These are phyloP conservation scores for Lepidotrigona ventralis DNA, from an alignment of 1,140 invertebrate genomes.

Conservation along the genomic window DNA sequence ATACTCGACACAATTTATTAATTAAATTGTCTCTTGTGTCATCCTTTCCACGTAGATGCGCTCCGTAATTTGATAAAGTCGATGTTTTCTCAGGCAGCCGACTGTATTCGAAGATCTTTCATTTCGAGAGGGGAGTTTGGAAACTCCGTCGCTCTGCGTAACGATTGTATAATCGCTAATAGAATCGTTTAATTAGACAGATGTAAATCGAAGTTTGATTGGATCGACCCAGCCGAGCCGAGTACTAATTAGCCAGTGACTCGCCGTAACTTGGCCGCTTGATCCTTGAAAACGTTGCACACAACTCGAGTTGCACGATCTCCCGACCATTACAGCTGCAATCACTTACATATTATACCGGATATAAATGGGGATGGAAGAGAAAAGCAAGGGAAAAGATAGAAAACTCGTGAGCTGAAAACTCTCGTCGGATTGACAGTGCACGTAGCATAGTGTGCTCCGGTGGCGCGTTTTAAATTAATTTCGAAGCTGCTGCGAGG, in stretches of 20 bases:
- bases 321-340: too few relatives aligned
- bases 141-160: conserved; percentile 7
- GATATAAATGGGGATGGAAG: not conserved
- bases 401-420: too few relatives aligned
- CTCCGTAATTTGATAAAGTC: too few relatives aligned
- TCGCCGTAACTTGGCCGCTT: conserved; percentile 15
- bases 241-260: conserved; percentile 45
- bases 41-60: too few relatives aligned
- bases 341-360: too few relatives aligned
- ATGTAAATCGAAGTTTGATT: conserved; percentile 60
- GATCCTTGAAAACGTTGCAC: not conserved
- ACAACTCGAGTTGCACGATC: too few relatives aligned
- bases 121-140: not conserved
- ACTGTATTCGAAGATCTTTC: too few relatives aligned
- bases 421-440: not conserved
- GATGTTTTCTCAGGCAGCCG: too few relatives aligned
- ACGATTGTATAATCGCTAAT: conserved; percentile 35
- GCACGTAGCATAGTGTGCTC: not conserved
- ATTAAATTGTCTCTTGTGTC: too few relatives aligned
- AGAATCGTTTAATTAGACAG: conserved; percentile 49
- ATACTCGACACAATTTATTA: too few relatives aligned
- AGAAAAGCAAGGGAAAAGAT: not conserved
- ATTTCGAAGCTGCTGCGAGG: not conserved
- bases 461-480: not conserved
- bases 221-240: conserved; percentile 12